These are phyloP conservation scores for Aplocera efformata DNA, from an alignment of 2,888 invertebrate genomes.

Conservation along the genomic window DNA sequence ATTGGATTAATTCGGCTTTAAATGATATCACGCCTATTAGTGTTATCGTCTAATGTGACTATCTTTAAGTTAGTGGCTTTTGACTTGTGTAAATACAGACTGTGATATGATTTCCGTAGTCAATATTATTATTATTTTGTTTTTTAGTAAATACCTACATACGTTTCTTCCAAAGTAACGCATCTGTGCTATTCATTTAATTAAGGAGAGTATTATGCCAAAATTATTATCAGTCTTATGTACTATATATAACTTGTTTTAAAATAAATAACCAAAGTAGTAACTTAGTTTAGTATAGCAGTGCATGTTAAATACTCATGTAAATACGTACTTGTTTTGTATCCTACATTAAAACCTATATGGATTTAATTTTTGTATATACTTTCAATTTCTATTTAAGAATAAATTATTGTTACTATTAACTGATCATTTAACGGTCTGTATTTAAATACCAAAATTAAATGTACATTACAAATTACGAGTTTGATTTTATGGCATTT, in stretches of 20 bases:
- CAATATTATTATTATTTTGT: too few species aligned
- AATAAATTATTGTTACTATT: slow-evolving; percentile 34
- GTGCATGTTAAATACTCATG: slow-evolving; percentile 27
- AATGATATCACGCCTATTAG: too few species aligned
- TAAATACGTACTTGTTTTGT: slow-evolving; percentile 23
- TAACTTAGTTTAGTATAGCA: slow-evolving; percentile 5
- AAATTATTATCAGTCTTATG: slow-evolving; percentile 5
- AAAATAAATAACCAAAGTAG: slow-evolving; percentile 21
- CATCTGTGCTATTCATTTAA: too few species aligned
- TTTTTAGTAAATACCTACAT: too few species aligned
- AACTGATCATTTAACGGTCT: slow-evolving; percentile 33
- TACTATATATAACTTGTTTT: slow-evolving; percentile 12
- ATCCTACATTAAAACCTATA: too few species aligned
- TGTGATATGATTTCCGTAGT: slow-evolving; percentile 56
- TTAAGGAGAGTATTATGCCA: slow-evolving; percentile 5
- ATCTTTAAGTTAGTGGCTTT: slow-evolving; percentile 7
- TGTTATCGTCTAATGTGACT: too few species aligned
- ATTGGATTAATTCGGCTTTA: too few species aligned
- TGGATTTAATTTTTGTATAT: slow-evolving; percentile 11
- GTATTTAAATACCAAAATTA: slow-evolving; percentile 35
- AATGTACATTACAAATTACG: background rate
- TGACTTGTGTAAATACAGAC: slow-evolving; percentile 42
- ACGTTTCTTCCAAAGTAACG: slow-evolving; percentile 9
- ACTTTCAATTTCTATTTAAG: slow-evolving; percentile 41
- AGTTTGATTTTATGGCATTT: too few species aligned